Percentiles rank a stretch among this genome's conserved stretches.
Evolutionary conservation across 2,888 invertebrate genomes (phyloP).

Genomic region (Gastracanthus pulcherrimus): DNA sequence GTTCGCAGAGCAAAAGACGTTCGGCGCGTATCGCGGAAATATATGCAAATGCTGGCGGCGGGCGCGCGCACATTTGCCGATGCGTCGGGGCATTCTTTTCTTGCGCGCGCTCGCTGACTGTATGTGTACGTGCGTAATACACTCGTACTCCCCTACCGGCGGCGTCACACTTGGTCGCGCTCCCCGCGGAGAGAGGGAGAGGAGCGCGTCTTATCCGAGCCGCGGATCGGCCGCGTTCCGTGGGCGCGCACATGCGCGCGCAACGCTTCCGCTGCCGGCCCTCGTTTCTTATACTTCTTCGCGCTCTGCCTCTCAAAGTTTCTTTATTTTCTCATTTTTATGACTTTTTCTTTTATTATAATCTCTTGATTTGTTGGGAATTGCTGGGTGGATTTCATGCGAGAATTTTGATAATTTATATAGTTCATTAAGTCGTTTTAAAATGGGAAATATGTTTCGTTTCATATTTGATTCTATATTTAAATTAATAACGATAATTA

Average conservation of each 20-base stretch:
- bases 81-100: constrained; percentile 37
- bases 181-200: constrained; percentile 43
- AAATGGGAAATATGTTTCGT: no score
- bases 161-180: constrained; percentile 65
- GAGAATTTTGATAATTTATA: no score
- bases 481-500: no score
- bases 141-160: constrained; percentile 48
- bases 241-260: constrained; percentile 66
- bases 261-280: constrained; percentile 37
- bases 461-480: no score
- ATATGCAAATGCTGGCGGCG: constrained; percentile 18
- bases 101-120: constrained; percentile 19
- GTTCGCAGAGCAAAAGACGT: not conserved
- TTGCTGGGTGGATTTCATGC: no score
- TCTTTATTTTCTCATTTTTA: no score
- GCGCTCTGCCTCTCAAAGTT: no score
- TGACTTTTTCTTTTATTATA: no score
- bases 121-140: no score
- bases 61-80: not conserved
- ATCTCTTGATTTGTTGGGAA: no score
- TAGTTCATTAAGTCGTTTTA: no score
- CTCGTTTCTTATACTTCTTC: no score
- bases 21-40: not conserved
- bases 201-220: constrained; percentile 64
- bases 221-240: constrained; percentile 64